Percentiles rank a stretch among this genome's conserved stretches.
Evolutionary conservation across 2,797 vertebrate genomes (phyloP).

Genomic region (Acipenser oxyrinchus): DNA sequence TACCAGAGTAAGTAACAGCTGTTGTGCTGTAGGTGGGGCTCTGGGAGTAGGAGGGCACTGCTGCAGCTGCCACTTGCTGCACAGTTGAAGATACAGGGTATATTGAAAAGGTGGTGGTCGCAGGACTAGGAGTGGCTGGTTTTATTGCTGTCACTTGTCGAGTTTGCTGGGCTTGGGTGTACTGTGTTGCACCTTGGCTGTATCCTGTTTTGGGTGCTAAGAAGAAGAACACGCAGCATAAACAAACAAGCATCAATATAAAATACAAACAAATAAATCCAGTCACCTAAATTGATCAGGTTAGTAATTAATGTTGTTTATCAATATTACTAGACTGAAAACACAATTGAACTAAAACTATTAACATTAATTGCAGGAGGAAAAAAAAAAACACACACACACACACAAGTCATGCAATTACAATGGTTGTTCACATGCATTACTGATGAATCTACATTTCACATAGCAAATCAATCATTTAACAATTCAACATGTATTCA

Average conservation of each 20-base stretch:
- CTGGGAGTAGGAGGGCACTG: constrained; percentile 89
- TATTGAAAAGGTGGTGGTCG: constrained; percentile 92
- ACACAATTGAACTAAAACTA: neutral
- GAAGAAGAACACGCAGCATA: neutral
- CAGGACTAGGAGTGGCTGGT: constrained; percentile 86
- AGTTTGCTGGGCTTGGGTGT: constrained; percentile 90
- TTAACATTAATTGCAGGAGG: neutral
- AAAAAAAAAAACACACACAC: too few species aligned
- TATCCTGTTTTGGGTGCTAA: constrained; percentile 88
- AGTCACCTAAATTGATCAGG: too few species aligned
- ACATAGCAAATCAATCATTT: too few species aligned
- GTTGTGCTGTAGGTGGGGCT: constrained; percentile 95
- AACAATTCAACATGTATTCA: too few species aligned
- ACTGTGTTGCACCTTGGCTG: constrained; percentile 87
- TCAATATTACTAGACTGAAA: too few species aligned
- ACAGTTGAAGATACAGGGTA: constrained; percentile 94
- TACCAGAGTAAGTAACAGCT: constrained; percentile 94
- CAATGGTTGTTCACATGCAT: too few species aligned
- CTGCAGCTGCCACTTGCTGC: constrained; percentile 75
- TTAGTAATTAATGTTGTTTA: too few species aligned
- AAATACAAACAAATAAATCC: neutral
- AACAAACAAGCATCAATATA: neutral
- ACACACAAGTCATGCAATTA: too few species aligned
- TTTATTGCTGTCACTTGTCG: constrained; percentile 97
- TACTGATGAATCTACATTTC: too few species aligned